These are phyloP conservation scores for Drosophila silvestris DNA, from an alignment of 2,888 invertebrate species.

Conservation along the genomic window DNA sequence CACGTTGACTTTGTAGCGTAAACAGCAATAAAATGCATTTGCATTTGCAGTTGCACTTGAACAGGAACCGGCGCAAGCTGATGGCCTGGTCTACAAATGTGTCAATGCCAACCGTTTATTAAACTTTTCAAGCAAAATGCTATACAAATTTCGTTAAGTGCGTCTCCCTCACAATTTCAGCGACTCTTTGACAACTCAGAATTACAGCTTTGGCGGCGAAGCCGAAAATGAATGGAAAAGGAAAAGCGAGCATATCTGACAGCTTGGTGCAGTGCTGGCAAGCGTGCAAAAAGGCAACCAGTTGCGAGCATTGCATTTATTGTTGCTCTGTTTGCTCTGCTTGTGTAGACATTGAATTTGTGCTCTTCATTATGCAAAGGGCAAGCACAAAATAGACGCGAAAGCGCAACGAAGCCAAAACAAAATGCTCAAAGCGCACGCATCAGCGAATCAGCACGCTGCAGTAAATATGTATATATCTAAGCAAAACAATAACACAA, in stretches of 20 bases:
- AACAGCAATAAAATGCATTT: conserved; percentile 4
- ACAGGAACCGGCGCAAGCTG: conserved; percentile 11
- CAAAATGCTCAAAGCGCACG: conserved; percentile 18
- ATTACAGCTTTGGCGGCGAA: conserved; percentile 6
- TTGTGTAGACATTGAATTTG: conserved; percentile 34
- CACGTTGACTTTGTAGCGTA: conserved; percentile 9
- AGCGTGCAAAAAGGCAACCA: conserved; percentile 23
- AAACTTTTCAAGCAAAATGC: conserved; percentile 38
- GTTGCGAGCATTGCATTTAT: conserved; percentile 15
- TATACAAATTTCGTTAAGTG: neutral
- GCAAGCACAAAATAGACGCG: conserved; percentile 21
- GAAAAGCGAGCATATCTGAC: conserved; percentile 18
- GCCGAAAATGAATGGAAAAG: conserved; percentile 41
- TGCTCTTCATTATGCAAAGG: conserved; percentile 34
- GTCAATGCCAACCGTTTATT: conserved; percentile 69
- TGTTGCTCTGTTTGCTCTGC: conserved; percentile 15
- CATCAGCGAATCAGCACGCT: neutral
- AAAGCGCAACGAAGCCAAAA: conserved; percentile 19
- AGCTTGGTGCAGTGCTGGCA: conserved; percentile 32
- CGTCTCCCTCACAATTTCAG: conserved; percentile 14
- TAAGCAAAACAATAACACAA: conserved; percentile 1
- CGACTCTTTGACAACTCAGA: conserved; percentile 20
- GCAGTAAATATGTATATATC: neutral
- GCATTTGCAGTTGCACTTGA: conserved; percentile 26
- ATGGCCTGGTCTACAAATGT: conserved; percentile 36